These are phyloP conservation scores for Galbula dea DNA, from an alignment of 2,113 vertebrate species.

Conservation along the genomic window DNA sequence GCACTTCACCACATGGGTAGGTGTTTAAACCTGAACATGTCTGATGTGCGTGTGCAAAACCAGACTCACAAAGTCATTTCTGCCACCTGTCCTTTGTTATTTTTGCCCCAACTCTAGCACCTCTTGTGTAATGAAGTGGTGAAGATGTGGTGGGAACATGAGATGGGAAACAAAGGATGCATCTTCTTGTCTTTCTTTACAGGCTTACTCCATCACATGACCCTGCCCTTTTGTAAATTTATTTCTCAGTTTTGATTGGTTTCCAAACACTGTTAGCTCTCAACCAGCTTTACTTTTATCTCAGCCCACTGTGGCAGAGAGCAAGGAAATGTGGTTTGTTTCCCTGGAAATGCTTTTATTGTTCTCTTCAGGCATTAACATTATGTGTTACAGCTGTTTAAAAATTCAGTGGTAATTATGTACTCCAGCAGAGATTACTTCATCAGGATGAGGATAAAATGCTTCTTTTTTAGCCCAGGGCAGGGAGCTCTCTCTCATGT, in stretches of 20 bases:
- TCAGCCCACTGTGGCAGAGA: not conserved
- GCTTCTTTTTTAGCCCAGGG: not conserved
- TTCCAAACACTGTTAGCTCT: constrained; percentile 1
- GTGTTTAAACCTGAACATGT: not conserved
- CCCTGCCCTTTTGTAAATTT: not conserved
- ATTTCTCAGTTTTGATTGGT: constrained; percentile 28
- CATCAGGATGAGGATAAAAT: not conserved
- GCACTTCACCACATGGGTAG: not conserved
- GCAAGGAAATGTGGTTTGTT: not conserved
- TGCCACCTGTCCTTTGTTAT: not conserved
- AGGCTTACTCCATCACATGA: not conserved
- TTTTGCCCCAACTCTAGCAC: not conserved
- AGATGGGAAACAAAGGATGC: not conserved
- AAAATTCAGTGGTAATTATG: constrained; percentile 46
- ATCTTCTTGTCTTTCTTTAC: not conserved
- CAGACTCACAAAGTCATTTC: rapidly evolving
- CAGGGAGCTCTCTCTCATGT: not conserved
- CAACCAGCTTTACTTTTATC: not conserved
- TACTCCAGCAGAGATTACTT: not conserved
- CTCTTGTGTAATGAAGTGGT: not conserved
- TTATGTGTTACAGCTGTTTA: constrained; percentile 39
- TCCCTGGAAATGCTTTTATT: constrained; percentile 37
- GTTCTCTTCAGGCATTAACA: constrained; percentile 21
- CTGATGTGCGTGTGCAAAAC: not conserved
- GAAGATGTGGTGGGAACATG: not conserved